Conservation (phyloP, 2,113 vertebrate species). For the Choloepus hoffmanni region DNA sequence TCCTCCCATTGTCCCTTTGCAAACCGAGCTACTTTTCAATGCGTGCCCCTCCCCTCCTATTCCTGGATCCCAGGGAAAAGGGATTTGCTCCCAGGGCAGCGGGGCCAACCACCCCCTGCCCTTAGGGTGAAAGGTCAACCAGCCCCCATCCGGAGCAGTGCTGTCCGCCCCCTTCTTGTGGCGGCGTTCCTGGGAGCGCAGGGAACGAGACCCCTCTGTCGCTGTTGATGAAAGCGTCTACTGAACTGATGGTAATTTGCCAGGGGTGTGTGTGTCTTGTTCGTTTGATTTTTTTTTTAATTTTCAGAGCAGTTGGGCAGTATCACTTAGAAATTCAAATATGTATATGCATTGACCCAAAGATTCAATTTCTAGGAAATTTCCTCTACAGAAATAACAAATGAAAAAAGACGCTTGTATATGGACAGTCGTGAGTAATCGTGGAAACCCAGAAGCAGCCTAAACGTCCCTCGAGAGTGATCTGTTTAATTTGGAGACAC, state of each 20-base stretch:
- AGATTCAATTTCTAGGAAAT: neutral
- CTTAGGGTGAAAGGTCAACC: neutral
- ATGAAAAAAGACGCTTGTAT: neutral
- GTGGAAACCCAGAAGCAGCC: neutral
- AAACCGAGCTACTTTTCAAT: neutral
- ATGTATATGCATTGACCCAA: neutral
- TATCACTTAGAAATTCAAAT: neutral
- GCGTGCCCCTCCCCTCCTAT: neutral
- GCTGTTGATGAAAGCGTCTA: accelerated
- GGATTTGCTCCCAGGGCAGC: neutral
- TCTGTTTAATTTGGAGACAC: neutral
- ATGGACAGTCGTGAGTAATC: too few relatives aligned
- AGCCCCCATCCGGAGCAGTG: neutral
- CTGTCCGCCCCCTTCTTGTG: neutral
- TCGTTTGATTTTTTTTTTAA: neutral
- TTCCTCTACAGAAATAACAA: neutral
- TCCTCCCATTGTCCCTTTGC: neutral
- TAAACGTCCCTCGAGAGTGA: neutral
- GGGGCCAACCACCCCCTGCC: neutral
- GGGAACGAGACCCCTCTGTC: accelerated
- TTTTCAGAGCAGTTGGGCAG: neutral
- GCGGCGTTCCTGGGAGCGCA: accelerated
- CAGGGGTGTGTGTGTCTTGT: neutral
- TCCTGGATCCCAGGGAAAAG: neutral
- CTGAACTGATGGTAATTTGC: neutral